Percentiles rank a stretch among this genome's conserved stretches.
phyloP scores from a whole-genome alignment of 2,113 vertebrate genomes.

The Rhea pennata region DNA sequence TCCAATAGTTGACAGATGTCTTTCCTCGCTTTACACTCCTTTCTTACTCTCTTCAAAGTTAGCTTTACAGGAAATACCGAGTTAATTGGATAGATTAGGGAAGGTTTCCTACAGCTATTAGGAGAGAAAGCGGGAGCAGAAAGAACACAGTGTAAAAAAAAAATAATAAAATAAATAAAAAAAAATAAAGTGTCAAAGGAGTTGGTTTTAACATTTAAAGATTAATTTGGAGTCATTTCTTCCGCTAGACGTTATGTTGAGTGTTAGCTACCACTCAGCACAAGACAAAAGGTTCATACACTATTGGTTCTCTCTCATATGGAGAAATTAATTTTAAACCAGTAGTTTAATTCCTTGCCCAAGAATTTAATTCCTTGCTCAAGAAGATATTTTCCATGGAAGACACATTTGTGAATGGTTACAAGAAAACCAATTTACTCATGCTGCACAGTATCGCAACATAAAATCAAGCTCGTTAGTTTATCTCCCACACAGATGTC shows the following conservation, averaged over 20 bases:
- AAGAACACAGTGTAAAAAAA: not conserved
- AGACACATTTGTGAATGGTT: constrained; percentile 21
- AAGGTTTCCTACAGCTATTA: constrained; percentile 72
- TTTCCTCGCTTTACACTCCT: constrained; percentile 64
- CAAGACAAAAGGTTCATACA: not conserved
- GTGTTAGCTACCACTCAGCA: constrained; percentile 26
- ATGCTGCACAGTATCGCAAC: not conserved
- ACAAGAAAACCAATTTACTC: not conserved
- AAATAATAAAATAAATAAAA: not conserved
- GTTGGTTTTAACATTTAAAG: not conserved
- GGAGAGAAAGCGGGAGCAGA: constrained; percentile 43
- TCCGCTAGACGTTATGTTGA: not conserved
- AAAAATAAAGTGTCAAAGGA: too few relatives aligned
- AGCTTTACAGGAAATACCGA: constrained; percentile 76
- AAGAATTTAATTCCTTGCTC: not conserved
- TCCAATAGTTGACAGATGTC: constrained; percentile 76
- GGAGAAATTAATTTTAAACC: not conserved
- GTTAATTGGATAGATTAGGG: constrained; percentile 77
- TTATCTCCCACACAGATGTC: not conserved
- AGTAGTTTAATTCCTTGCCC: not conserved
- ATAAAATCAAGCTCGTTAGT: not conserved
- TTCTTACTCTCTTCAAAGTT: constrained; percentile 52
- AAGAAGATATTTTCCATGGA: constrained; percentile 14
- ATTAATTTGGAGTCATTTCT: too few relatives aligned
- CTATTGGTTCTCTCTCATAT: not conserved